phyloP scores from a whole-genome alignment of 2,888 invertebrate genomes.

The Brachypterus glaber region DNA sequence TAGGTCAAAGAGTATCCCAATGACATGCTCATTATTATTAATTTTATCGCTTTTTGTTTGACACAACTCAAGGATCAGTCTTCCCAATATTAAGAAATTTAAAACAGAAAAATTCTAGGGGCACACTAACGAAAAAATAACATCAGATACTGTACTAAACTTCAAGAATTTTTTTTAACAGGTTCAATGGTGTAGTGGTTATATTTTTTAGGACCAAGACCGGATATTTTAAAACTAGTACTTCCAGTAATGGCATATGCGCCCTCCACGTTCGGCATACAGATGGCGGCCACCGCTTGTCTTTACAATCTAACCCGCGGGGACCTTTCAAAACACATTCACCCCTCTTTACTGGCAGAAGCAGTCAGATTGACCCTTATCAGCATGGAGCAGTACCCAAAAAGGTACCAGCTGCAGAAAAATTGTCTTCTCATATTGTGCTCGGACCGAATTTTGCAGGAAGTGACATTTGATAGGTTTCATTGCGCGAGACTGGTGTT shows the following conservation, averaged over 20 bases:
- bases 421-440: conserved; percentile 64
- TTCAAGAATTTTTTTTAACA: too few species aligned
- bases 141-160: too few species aligned
- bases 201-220: conserved; percentile 46
- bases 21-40: too few species aligned
- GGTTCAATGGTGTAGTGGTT: too few species aligned
- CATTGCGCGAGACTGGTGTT: conserved; percentile 60
- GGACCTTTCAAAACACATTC: conserved; percentile 53
- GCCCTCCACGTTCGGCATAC: conserved; percentile 51
- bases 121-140: too few species aligned
- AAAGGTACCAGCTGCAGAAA: conserved; percentile 60
- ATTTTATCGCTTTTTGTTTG: too few species aligned
- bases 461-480: conserved; percentile 49
- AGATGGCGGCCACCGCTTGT: conserved; percentile 67
- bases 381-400: conserved; percentile 60
- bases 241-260: conserved; percentile 42
- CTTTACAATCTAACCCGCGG: conserved; percentile 62
- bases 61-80: too few species aligned
- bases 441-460: conserved; percentile 66
- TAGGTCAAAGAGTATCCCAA: too few species aligned
- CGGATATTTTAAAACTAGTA: conserved; percentile 54
- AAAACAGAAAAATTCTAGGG: too few species aligned
- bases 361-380: conserved; percentile 55
- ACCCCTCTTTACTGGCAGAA: conserved; percentile 50
- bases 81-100: too few species aligned